Percentiles rank a stretch among this genome's conserved stretches.
Evolutionary conservation across 2,888 invertebrate species (phyloP).

Genomic region (Oligia strigilis): DNA sequence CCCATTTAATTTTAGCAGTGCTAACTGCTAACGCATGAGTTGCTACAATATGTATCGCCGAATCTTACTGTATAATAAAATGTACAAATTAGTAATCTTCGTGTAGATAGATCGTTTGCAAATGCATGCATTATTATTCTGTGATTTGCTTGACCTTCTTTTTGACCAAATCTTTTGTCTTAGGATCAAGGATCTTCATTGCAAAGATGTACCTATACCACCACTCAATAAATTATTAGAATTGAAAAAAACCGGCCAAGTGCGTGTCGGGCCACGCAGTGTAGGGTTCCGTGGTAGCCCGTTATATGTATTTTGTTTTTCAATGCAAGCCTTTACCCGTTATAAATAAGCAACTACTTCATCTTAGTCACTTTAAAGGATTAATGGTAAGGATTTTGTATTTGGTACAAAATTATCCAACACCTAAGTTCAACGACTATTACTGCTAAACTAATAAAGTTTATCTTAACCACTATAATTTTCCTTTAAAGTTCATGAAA

Average conservation of each 20-base stretch:
- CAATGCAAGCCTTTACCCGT: too few relatives aligned
- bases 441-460: too few relatives aligned
- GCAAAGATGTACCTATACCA: not conserved
- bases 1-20: not conserved
- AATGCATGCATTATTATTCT: slow-evolving; percentile 5
- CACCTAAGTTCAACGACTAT: too few relatives aligned
- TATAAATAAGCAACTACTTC: too few relatives aligned
- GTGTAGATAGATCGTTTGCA: slow-evolving; percentile 5
- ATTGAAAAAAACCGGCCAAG: not conserved
- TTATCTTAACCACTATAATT: too few relatives aligned
- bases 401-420: too few relatives aligned
- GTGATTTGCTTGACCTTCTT: not conserved
- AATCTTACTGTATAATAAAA: slow-evolving; percentile 1
- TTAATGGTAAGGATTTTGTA: too few relatives aligned
- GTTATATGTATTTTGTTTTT: too few relatives aligned
- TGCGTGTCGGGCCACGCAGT: too few relatives aligned
- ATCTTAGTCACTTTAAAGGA: too few relatives aligned
- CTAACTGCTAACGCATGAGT: not conserved
- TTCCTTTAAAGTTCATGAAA: too few relatives aligned
- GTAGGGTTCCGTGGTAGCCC: too few relatives aligned
- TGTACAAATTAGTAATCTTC: slow-evolving; percentile 4
- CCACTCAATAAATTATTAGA: not conserved
- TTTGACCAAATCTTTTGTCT: not conserved
- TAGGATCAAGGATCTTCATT: not conserved
- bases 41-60: not conserved